Evolutionary conservation across 2,888 invertebrate genomes (phyloP).

Genomic region (Scelioninae gen. 1): DNA sequence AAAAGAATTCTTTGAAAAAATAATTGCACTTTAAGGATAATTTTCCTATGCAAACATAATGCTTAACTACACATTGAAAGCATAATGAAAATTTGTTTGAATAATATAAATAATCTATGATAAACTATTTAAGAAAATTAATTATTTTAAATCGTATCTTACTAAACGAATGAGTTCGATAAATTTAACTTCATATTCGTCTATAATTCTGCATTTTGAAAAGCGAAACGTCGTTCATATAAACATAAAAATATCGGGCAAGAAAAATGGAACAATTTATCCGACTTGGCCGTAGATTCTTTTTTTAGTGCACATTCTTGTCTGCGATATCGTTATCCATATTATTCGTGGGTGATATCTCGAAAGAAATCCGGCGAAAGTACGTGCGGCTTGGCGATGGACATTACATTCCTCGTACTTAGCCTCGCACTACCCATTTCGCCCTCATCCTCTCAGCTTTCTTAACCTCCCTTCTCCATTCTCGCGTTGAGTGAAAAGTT

Average conservation of each 20-base stretch:
- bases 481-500: conserved; percentile 80
- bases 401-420: conserved; percentile 82
- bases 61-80: no score
- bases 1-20: no score
- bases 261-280: conserved; percentile 62
- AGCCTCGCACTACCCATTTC: conserved; percentile 73
- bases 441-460: conserved; percentile 64
- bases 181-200: no score
- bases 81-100: no score
- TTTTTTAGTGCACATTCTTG: conserved; percentile 73
- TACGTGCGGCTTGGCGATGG: conserved; percentile 76
- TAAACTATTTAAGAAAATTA: no score
- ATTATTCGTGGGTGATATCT: conserved; percentile 80
- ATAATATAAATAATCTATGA: no score
- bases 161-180: no score
- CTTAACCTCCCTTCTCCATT: conserved; percentile 64
- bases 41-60: no score
- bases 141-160: no score
- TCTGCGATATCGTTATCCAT: conserved; percentile 78
- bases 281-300: conserved; percentile 65
- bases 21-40: no score
- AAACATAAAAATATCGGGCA: conserved; percentile 47
- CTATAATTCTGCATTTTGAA: conserved; percentile 36
- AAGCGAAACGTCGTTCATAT: conserved; percentile 29
- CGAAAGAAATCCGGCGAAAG: conserved; percentile 80